Conservation (phyloP, 2,113 vertebrate genomes). For the Oncorhynchus mykiss region DNA sequence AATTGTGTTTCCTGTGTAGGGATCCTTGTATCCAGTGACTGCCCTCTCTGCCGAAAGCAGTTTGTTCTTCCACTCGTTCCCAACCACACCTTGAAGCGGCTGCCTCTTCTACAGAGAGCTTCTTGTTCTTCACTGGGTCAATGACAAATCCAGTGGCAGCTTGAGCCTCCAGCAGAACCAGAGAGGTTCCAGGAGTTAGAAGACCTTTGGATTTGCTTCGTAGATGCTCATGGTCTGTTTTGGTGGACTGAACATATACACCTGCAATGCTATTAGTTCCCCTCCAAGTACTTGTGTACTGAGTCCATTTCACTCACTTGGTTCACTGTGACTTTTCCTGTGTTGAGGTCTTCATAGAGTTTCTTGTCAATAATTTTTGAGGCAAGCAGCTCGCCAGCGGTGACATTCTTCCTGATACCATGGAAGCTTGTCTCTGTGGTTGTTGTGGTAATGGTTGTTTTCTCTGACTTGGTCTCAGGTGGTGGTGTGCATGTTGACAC, state of each 20-base stretch:
- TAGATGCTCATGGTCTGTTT: slow-evolving; percentile 48
- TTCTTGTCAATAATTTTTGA: too few relatives aligned
- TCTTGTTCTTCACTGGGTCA: slow-evolving; percentile 69
- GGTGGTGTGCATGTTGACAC: too few relatives aligned
- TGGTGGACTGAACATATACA: slow-evolving; percentile 4
- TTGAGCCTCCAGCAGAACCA: slow-evolving; percentile 57
- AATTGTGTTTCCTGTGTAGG: slow-evolving; percentile 54
- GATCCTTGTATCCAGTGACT: slow-evolving; percentile 74
- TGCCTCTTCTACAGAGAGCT: slow-evolving; percentile 72
- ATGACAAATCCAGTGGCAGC: slow-evolving; percentile 79
- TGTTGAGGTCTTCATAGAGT: too few relatives aligned
- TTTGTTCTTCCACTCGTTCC: slow-evolving; percentile 64
- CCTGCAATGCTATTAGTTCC: slow-evolving; percentile 31
- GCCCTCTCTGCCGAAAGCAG: slow-evolving; percentile 71
- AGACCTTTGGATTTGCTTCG: slow-evolving; percentile 50
- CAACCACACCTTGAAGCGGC: slow-evolving; percentile 54
- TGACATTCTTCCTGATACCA: too few relatives aligned
- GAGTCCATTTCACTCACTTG: too few relatives aligned
- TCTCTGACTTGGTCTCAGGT: too few relatives aligned
- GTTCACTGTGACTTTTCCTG: too few relatives aligned
- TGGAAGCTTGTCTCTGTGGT: too few relatives aligned
- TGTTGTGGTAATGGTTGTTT: too few relatives aligned
- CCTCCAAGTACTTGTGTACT: slow-evolving; percentile 60
- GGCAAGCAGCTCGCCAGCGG: too few relatives aligned
- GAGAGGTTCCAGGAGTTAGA: slow-evolving; percentile 1